phyloP scores from a whole-genome alignment of 2,797 vertebrate species.

The Tachyglossus aculeatus region DNA sequence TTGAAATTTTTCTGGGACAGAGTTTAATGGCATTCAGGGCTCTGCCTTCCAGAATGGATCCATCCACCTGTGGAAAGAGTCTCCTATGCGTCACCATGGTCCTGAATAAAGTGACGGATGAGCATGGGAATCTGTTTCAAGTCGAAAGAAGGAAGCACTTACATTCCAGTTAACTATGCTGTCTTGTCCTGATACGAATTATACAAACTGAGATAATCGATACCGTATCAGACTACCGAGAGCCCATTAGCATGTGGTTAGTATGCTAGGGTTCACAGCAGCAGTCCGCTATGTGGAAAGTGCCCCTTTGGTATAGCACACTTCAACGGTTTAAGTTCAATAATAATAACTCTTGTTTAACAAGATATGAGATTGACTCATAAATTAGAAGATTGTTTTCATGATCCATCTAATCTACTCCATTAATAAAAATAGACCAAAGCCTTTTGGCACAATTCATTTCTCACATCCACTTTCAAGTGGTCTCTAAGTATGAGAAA shows the following conservation, averaged over 20 bases:
- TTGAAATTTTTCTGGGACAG: constrained; percentile 29
- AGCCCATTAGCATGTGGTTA: constrained; percentile 53
- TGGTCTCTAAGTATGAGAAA: constrained; percentile 52
- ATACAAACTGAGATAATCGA: constrained; percentile 54
- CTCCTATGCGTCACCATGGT: constrained; percentile 22
- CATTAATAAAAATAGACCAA: constrained; percentile 54
- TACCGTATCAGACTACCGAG: constrained; percentile 45
- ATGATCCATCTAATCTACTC: constrained; percentile 51
- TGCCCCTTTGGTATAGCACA: constrained; percentile 11
- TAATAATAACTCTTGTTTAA: constrained; percentile 40
- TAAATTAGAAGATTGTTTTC: constrained; percentile 33
- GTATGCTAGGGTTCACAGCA: constrained; percentile 23
- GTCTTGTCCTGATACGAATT: constrained; percentile 37
- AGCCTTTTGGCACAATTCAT: constrained; percentile 43
- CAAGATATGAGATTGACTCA: constrained; percentile 22
- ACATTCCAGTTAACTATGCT: constrained; percentile 31
- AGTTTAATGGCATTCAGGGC: constrained; percentile 31
- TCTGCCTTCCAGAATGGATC: constrained; percentile 23
- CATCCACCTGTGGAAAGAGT: constrained; percentile 50
- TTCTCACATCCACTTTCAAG: constrained; percentile 52
- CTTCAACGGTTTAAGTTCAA: constrained; percentile 21
- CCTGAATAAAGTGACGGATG: constrained; percentile 36
- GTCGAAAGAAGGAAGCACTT: constrained; percentile 37
- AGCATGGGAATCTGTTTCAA: constrained; percentile 33
- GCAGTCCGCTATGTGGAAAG: constrained; percentile 13